A percentile compares a stretch with the other conserved stretches of the same genome.
phyloP scores from a whole-genome alignment of 2,113 vertebrate genomes.

The Raja brachyura region DNA sequence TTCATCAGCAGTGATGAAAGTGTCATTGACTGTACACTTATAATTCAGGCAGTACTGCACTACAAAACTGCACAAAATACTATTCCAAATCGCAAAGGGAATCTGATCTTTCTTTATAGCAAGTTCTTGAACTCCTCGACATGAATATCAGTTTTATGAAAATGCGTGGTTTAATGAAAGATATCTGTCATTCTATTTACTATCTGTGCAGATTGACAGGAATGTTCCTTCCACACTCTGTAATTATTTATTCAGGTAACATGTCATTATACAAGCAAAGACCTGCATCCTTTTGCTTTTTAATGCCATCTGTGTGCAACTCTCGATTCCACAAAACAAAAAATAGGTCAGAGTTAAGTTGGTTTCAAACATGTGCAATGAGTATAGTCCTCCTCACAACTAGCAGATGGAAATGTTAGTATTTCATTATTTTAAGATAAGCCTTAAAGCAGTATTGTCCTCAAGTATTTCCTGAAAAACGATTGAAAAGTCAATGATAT shows the following conservation, averaged over 20 bases:
- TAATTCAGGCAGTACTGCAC: no score
- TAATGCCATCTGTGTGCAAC: background rate
- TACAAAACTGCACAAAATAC: background rate
- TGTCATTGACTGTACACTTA: no score
- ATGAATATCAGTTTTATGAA: background rate
- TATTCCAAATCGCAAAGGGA: background rate
- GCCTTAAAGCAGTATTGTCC: background rate
- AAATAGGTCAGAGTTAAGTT: background rate
- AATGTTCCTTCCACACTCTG: background rate
- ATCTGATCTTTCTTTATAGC: background rate
- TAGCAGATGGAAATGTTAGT: background rate
- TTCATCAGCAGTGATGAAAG: no score
- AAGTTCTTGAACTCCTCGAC: background rate
- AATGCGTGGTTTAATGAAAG: background rate
- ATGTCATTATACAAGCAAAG: background rate
- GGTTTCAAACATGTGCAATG: background rate
- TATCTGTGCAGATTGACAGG: background rate
- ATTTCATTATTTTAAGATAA: background rate
- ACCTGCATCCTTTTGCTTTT: background rate
- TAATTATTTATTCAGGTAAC: slow-evolving; percentile 20
- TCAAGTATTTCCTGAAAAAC: background rate
- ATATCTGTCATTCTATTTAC: background rate
- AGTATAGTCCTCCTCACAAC: background rate
- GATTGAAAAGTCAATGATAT: background rate
- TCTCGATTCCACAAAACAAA: background rate